Base-by-base conservation (phyloP, 2,113 vertebrate genomes). In the Hirundichthys speculiger region DNA sequence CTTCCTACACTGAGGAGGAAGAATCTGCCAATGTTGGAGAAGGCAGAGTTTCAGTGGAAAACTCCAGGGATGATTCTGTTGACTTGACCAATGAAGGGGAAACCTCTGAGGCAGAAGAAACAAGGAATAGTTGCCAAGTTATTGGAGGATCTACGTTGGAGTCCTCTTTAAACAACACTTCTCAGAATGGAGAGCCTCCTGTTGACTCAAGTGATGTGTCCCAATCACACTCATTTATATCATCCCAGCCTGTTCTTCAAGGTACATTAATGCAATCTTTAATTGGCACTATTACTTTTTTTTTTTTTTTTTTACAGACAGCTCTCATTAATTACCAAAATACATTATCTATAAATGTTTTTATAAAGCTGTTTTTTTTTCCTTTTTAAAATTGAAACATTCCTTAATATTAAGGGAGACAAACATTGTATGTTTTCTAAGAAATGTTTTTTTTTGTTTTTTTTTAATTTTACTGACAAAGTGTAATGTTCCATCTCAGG, bases 141-240 rank as follows among this genome's bases (percentile, higher is more conserved):
- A 70, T 64, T 1, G 73, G 46, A 20, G 86, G 65, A 15, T 90
- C 90, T 10, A 65, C 55, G 43, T 62, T 84, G 59, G 80, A 82
- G 25, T 87, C 89, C 51, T 89, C 89, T 21, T 53, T 87, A 6
- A 86, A 81, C 59, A 67, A 62, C 70, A 71, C 43, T 40, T 84
- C 84, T 61, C 86, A 80, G 48, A 57, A 63, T 15, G 77, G 85
- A 43, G 71, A 69, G 4, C 66, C 78, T 34, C 42, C 53, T 47
- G 64, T 64, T 0, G 41, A 79, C 39, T 64, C 72, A 5, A 72
- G 50, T 47, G 62, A 80, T 0, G 43, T 39, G 56, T 80, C 77
- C 62, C 42, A 61, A 57, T 54, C 61, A 0, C 20, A n/a, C 40
- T 64, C 69, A 9, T 65, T 54, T 55, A 47, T 47, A 16, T 40